Evolutionary conservation across 2,113 vertebrate genomes (phyloP).

Genomic region (Chaenocephalus aceratus): DNA sequence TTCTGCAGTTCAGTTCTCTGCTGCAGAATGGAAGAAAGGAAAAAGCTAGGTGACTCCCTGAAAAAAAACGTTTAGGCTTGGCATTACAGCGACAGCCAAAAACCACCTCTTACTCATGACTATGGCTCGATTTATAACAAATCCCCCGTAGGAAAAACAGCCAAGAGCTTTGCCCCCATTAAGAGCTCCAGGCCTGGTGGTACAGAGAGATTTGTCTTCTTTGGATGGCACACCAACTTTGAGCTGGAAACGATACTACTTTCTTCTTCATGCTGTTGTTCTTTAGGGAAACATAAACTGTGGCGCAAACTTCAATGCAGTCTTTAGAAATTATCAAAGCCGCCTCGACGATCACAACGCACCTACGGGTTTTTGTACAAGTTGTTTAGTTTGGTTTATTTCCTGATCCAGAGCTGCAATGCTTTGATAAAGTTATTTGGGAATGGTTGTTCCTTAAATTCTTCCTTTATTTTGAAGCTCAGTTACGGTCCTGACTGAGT

Average conservation of each 20-base stretch:
- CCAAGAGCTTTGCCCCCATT: constrained; percentile 49
- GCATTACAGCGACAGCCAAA: constrained; percentile 19
- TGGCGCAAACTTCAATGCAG: neutral
- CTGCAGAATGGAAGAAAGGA: constrained; percentile 44
- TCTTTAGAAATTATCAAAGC: neutral
- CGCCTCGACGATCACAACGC: too few relatives aligned
- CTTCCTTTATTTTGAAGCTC: neutral
- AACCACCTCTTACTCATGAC: constrained; percentile 43
- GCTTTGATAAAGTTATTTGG: neutral
- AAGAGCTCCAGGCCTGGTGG: constrained; percentile 34
- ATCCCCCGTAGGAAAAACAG: constrained; percentile 49
- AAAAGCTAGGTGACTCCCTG: constrained; percentile 47
- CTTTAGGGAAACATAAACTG: neutral
- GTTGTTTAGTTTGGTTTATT: neutral
- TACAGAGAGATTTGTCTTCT: constrained; percentile 35
- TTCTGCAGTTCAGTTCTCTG: constrained; percentile 14
- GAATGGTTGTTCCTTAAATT: neutral
- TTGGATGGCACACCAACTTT: constrained; percentile 26
- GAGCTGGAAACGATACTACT: constrained; percentile 20
- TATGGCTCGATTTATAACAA: constrained; percentile 57
- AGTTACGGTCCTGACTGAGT: neutral
- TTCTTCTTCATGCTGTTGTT: constrained; percentile 24
- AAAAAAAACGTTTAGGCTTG: constrained; percentile 30
- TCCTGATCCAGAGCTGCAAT: neutral
- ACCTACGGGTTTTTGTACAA: neutral